Evolutionary conservation across 2,113 vertebrate genomes (phyloP), one percentile per base, ranked within the genome.

Genomic region (Pogonocichla stellata): DNA sequence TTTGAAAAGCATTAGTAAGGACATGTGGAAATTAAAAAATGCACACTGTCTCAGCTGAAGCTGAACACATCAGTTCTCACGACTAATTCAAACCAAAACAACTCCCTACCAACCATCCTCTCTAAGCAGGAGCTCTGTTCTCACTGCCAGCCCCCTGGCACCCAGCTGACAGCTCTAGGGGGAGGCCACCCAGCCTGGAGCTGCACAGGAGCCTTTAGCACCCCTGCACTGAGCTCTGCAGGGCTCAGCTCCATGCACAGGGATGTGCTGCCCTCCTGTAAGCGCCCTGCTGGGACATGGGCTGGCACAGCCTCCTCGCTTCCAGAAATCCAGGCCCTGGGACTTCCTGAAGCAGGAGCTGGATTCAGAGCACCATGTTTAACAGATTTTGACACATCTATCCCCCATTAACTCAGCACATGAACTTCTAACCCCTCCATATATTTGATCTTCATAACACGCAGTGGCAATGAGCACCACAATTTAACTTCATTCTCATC

Each of bases 191-290:
- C 1, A 0, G 22, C 8, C 71, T 54, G 84, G 69, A 51, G 47
- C 29, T 34, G 45, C 4, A 4, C 1, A 10, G 36, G 18, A 56
- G 10, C 11, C 28, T 65, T 40, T 3, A 6, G 10, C 28, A 65
- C 5, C 3, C 5, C 1, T 22, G 54, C 62, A 3, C 3, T 5
- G 33, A 80, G 84, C 77, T 47, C 18, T 38, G 51, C 53, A 23
- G 66, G 22, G 36, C 73, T 56, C 80, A 25, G 61, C 20, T 50
- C 65, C 31, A 4, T 7, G 0, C 29, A 7, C 53, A 57, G 38
- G 56, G 71, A 40, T 0, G 0, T 9, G 33, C 53, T 34, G 48
- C 56, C 1, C 0, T 15, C 15, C 8, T 2, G 0, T 2, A 13
- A 43, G 22, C 62, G 19, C 22, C 26, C 22, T 4, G 2, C 40